Evolutionary conservation across 2,113 vertebrate species (phyloP).

Genomic region (Reinhardtius hippoglossoides): DNA sequence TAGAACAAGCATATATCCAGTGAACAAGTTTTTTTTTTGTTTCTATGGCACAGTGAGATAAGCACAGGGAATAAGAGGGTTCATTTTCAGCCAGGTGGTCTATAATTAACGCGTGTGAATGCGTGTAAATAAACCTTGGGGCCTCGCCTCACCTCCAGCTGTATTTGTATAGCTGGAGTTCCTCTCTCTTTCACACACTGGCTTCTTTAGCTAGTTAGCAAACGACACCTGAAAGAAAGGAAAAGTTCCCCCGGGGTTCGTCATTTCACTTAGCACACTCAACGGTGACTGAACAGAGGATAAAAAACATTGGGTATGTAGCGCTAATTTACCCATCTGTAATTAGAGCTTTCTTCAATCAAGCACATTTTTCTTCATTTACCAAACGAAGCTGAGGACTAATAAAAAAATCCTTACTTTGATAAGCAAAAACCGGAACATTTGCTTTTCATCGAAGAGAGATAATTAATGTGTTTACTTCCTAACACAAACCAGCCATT

Average conservation of each 20-base stretch:
- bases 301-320: slow-evolving; percentile 33
- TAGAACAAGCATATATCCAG: slow-evolving; percentile 20
- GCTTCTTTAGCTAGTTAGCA: slow-evolving; percentile 36
- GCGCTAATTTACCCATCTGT: slow-evolving; percentile 37
- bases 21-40: slow-evolving; percentile 13
- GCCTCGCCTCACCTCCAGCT: slow-evolving; percentile 76
- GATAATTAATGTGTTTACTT: slow-evolving; percentile 11
- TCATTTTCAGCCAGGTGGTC: slow-evolving; percentile 73
- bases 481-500: neutral
- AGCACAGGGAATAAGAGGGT: slow-evolving; percentile 46
- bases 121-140: slow-evolving; percentile 78
- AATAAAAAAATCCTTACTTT: slow-evolving; percentile 4
- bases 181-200: slow-evolving; percentile 47
- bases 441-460: slow-evolving; percentile 8
- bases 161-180: slow-evolving; percentile 79
- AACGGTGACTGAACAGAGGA: slow-evolving; percentile 4
- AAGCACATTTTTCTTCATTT: slow-evolving; percentile 41
- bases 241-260: slow-evolving; percentile 7
- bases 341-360: slow-evolving; percentile 41
- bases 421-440: slow-evolving; percentile 16
- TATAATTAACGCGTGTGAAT: slow-evolving; percentile 75
- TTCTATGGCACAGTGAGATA: slow-evolving; percentile 11
- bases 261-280: slow-evolving; percentile 28
- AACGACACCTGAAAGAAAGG: slow-evolving; percentile 62
- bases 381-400: slow-evolving; percentile 28